Evolutionary conservation across 2,888 invertebrate species (phyloP), one percentile per base, ranked within the genome.

Genomic region (Ametastegia equiseti): DNA sequence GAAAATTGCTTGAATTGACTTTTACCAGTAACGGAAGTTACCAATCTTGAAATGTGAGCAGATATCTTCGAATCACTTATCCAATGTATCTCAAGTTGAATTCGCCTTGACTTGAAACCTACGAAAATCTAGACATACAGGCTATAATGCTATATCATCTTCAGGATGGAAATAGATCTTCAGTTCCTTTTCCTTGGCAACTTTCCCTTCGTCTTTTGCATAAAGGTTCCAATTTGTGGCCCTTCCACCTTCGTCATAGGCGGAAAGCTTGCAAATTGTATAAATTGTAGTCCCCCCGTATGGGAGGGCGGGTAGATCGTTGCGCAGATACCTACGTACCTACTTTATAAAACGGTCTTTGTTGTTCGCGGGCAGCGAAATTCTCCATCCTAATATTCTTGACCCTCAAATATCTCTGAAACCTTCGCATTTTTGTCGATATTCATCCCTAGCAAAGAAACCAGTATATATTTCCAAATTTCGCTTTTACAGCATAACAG

Each of bases 201-300:
- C 15, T 60, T 39, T 19, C 19, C 19, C 2, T 67, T n/a, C n/a
- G 67, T 19, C 67, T 36, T 67, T 67, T 67, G 39, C 39, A 67
- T 67, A 39, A 67, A 67, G 67, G 39, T 67, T 19, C 36, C 67
- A 39, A 67, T 67, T 67, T 67, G 67, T 67, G 39, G 39, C 67
- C 67, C 19, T 67, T 19, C 19, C 67, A 67, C 39, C 39, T 67
- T 67, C 39, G n/a, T 39, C 67, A 67, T 39, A 67, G 67, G 23
- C 39, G 67, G 39, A 19, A 67, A 39, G 19, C 27, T 13, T 67
- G 39, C 36, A 67, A 67, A 67, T 67, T 67, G 67, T 67, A 67
- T 39, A 67, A 67, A 67, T 67, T 67, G 19, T 13, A n/a, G 19
- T 39, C 39, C 39, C 19, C n/a, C 36, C 30, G 6, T 5, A 30